Conservation (phyloP, 2,888 invertebrate species). For the Lutraria lutraria region DNA sequence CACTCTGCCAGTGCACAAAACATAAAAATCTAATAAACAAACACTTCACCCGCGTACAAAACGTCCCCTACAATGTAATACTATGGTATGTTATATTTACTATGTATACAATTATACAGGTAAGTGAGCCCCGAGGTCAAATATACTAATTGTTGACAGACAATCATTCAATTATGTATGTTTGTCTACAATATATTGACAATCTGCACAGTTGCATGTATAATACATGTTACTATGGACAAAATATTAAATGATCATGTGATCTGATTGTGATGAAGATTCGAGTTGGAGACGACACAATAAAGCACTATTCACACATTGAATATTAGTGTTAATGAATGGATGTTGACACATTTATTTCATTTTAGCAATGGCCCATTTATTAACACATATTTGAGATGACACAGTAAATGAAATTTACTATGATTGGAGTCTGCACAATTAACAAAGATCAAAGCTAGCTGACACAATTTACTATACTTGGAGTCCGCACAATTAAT, state of each 20-base stretch:
- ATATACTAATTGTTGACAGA: constrained; percentile 17
- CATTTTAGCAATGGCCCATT: no score
- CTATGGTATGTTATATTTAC: background rate
- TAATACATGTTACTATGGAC: background rate
- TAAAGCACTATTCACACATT: no score
- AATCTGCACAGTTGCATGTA: background rate
- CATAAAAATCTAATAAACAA: constrained; percentile 21
- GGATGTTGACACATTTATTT: no score
- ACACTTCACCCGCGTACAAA: background rate
- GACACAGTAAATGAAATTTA: no score
- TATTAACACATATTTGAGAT: no score
- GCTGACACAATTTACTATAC: no score
- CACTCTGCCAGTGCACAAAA: background rate
- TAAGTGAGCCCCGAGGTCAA: constrained; percentile 1
- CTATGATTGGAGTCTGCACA: no score
- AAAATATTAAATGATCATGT: background rate
- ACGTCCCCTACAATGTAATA: background rate
- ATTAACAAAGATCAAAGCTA: no score
- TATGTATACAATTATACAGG: background rate
- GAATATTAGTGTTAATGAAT: no score
- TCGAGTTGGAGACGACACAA: no score
- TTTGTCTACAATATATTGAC: constrained; percentile 21
- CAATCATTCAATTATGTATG: constrained; percentile 41
- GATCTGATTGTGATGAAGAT: background rate
- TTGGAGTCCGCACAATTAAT: no score